Evolutionary conservation across 2,113 vertebrate genomes (phyloP).

Genomic region (Mastomys natalensis): DNA sequence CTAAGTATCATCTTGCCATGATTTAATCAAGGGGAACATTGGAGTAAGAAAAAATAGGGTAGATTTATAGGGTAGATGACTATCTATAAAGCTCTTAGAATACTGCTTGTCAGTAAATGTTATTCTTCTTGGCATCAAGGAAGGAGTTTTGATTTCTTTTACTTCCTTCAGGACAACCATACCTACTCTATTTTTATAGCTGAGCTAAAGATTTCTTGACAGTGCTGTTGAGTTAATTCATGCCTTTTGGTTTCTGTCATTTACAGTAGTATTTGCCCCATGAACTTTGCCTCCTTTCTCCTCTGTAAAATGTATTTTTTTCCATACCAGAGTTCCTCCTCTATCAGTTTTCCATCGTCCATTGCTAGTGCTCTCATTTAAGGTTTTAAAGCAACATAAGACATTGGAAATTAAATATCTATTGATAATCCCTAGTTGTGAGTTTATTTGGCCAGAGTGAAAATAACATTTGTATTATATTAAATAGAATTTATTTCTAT

Average conservation of each 20-base stretch:
- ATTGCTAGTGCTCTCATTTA: background rate
- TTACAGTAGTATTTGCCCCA: background rate
- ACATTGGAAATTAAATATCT: background rate
- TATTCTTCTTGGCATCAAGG: background rate
- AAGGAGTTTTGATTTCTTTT: background rate
- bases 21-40: background rate
- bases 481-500: background rate
- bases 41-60: background rate
- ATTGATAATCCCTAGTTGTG: background rate
- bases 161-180: background rate
- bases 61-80: background rate
- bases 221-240: background rate
- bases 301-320: background rate
- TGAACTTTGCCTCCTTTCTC: background rate
- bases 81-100: background rate
- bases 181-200: background rate
- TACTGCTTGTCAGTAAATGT: background rate
- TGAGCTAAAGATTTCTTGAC: background rate
- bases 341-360: background rate
- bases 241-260: background rate
- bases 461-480: conserved; percentile 5
- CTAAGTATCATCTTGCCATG: background rate
- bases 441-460: background rate
- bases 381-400: background rate
- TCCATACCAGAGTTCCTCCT: background rate